Conservation (phyloP, 2,888 invertebrate species). For the Molorchus minor region DNA sequence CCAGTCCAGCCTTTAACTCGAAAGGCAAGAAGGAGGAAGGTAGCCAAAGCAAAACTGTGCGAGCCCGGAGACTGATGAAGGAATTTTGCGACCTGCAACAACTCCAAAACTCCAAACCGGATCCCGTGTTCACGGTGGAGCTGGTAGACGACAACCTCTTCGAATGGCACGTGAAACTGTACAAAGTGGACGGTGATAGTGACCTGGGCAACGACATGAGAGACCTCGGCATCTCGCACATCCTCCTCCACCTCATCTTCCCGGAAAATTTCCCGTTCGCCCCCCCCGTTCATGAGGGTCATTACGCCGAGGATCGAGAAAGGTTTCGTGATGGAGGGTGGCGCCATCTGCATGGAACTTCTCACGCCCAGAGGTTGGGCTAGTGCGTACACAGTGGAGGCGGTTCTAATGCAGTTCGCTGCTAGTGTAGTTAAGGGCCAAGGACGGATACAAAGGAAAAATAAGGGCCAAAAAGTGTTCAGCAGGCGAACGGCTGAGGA, state of each 20-base stretch:
- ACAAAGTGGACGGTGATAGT: constrained; percentile 84
- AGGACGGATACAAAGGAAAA: constrained; percentile 81
- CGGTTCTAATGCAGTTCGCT: constrained; percentile 88
- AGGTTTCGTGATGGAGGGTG: constrained; percentile 91
- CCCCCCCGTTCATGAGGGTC: constrained; percentile 80
- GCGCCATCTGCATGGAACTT: constrained; percentile 89
- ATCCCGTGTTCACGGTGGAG: constrained; percentile 83
- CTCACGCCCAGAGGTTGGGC: constrained; percentile 89
- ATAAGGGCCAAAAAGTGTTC: constrained; percentile 81
- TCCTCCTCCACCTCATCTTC: constrained; percentile 82
- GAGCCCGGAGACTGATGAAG: constrained; percentile 85
- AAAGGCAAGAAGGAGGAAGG: constrained; percentile 48
- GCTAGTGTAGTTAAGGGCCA: constrained; percentile 90
- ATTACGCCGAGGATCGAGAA: constrained; percentile 72
- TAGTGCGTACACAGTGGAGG: constrained; percentile 87
- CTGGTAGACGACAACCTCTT: constrained; percentile 86
- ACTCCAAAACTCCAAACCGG: constrained; percentile 73
- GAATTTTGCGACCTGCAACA: constrained; percentile 83
- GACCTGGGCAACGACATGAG: constrained; percentile 83
- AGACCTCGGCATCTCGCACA: constrained; percentile 77
- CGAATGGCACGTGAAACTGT: constrained; percentile 87
- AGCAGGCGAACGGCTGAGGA: constrained; percentile 85
- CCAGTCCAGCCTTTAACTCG: constrained; percentile 56
- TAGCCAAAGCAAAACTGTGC: constrained; percentile 70
- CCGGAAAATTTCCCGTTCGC: constrained; percentile 91